Evolutionary conservation across 64 coral and sea anemone species (phyloP).

Genomic region (Acropora yongei): DNA sequence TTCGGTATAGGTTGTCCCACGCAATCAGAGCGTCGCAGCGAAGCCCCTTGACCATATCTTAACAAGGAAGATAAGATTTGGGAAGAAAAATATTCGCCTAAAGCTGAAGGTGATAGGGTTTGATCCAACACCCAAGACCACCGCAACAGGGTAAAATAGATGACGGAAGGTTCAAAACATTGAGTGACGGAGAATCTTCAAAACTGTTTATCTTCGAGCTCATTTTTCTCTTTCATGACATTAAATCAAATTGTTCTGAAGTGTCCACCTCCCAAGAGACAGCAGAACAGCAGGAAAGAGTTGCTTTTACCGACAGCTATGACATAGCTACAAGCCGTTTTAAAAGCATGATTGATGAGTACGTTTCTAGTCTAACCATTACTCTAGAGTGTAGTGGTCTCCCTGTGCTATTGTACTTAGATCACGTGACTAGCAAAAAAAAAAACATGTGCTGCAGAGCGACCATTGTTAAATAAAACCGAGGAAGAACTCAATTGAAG

Average conservation of each 20-base stretch:
- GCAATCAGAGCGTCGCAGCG: constrained; percentile 19
- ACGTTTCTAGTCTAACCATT: constrained; percentile 40
- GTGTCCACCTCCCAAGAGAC: constrained; percentile 25
- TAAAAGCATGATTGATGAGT: constrained; percentile 59
- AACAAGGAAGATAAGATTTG: constrained; percentile 54
- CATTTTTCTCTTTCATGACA: constrained; percentile 70
- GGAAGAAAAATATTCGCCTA: constrained; percentile 52
- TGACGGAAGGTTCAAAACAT: constrained; percentile 32
- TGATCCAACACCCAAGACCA: constrained; percentile 40
- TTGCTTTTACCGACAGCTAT: constrained; percentile 66
- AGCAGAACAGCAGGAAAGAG: constrained; percentile 16
- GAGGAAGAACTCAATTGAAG: no score
- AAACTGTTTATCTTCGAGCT: constrained; percentile 55
- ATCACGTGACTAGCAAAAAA: no score
- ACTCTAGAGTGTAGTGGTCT: no score
- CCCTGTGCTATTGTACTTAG: no score
- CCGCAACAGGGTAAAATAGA: constrained; percentile 41
- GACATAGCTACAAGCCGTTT: constrained; percentile 57
- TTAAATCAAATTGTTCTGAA: constrained; percentile 38
- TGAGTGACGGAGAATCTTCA: constrained; percentile 52
- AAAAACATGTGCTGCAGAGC: no score
- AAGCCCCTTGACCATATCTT: constrained; percentile 42
- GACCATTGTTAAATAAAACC: no score
- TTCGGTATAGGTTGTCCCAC: constrained; percentile 40
- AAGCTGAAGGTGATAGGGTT: constrained; percentile 57